Evolutionary conservation across 2,797 vertebrate genomes (phyloP), one percentile per base, ranked within the genome.

Genomic region (Leptodactylus fallax): DNA sequence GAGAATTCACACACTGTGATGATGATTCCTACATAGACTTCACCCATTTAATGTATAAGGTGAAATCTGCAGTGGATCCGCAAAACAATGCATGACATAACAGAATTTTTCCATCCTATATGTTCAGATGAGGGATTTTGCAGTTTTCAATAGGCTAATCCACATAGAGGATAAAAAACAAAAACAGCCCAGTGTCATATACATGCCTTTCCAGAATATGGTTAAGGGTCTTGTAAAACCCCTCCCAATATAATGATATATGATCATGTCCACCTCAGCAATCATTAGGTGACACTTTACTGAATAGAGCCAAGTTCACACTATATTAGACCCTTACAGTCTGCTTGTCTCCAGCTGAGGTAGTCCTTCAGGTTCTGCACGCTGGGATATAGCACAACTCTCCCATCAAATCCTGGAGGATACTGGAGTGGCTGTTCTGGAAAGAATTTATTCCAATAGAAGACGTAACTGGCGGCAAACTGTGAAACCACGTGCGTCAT

Each of bases 271-370:
- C 10, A 11, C 13, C 65, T 6, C 61, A 23, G 21, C 61, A 63
- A n/a, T 63, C 61, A n/a, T 6, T 13, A 67, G 63, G 63, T 25
- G 23, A 67, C 23, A 25, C 9, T 5, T 25, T 25, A 69, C 13
- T 45, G 5, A 17, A 72, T 9, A 9, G 27, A 45, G 27, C 1
- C 4, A 17, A 21, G 13, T 27, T 58, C 53, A 17, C 16, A 2
- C 10, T 81, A 16, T 17, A 60, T 45, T 23, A n/a, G 53, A 13
- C 45, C 19, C 97, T 97, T 94, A 99, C 98, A 99, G 89, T 99
- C 98, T 45, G 97, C 97, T 92, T 99, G 98, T 90, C 98, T 96
- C 98, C 98, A 99, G 91, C 97, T 98, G 88, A 99, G 95, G 91
- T 99, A 99, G 92, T 99, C 98, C 93, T 94, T 97, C 85, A 99